Base-by-base conservation (phyloP, 2,113 vertebrate genomes). In the Gambusia affinis region DNA sequence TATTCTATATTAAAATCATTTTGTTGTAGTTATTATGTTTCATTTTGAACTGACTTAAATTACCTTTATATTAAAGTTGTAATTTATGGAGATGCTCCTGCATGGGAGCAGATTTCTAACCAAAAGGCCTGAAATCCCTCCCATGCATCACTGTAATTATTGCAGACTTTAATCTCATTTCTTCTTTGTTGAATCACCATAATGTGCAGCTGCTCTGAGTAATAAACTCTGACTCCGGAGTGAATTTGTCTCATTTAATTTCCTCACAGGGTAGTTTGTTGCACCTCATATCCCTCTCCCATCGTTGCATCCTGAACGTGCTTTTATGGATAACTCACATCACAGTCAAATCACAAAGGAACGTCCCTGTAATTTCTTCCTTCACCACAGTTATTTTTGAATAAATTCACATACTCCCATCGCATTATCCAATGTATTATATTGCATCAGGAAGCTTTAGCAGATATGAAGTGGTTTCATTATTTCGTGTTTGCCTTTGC, bases 291-390 rank as follows among this genome's bases (percentile, higher is more conserved):
- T 57, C 6, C 3, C 8, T 31, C 19, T 12, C 15, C 17, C 29
- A 8, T 22, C 91, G 62, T 47, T 89, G 92, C 91, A 93, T 95
- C 91, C 90, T 93, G 94, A 88, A 94, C 92, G 87, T 88, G 92
- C 90, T 93, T 95, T 94, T 80, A 95, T 94, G 94, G 94, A 94
- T 94, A 93, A 95, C 95, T 97, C 95, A 96, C 95, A 94, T 91
- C 82, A 94, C 91, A 92, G 91, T 95, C 94, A 93, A 92, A 94
- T 94, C 90, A 93, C 17, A 69, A 63, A 72, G 12, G 79, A 69
- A 93, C 8, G 2, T 70, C 30, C 76, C 70, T 42, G 39, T 15
- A 42, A 42, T 42, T 42, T 42, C 39, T 57, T 60, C 33, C 70
- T 71, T 64, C 37, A 61, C 51, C 17, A 11, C 72, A 35, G 47